Conservation (phyloP, 1,140 invertebrate genomes). For the Apocrypta bakeri region DNA sequence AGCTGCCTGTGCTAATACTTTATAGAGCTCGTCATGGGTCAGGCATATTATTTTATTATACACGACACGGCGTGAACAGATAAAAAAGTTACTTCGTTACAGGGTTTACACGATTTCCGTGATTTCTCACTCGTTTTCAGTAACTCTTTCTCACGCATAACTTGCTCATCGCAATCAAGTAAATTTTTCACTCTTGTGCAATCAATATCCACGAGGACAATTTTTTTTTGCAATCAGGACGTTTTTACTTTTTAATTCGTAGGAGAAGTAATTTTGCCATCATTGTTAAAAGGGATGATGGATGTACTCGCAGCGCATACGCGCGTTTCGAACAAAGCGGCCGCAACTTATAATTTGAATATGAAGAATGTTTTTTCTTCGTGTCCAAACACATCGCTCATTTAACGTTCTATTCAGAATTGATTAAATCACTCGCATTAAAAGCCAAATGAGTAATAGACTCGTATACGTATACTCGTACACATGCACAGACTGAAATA, state of each 20-base stretch:
- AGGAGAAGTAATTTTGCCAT: background rate
- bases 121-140: too few relatives aligned
- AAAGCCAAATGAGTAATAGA: conserved; percentile 14
- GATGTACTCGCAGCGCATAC: background rate
- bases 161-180: too few relatives aligned
- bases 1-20: background rate
- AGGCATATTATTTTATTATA: background rate
- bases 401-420: conserved; percentile 8
- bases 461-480: background rate
- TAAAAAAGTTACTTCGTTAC: too few relatives aligned
- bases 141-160: too few relatives aligned
- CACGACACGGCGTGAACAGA: too few relatives aligned
- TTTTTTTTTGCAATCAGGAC: background rate
- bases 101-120: too few relatives aligned
- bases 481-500: too few relatives aligned
- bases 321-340: background rate
- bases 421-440: conserved; percentile 21
- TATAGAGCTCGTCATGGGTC: background rate
- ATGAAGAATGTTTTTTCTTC: background rate
- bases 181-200: too few relatives aligned
- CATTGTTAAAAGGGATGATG: background rate
- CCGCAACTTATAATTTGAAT: background rate
- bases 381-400: background rate
- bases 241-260: background rate
- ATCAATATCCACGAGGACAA: too few relatives aligned